Percentiles rank a stretch among this genome's conserved stretches.
phyloP scores from a whole-genome alignment of 2,113 vertebrate genomes.

The Poeciliopsis occidentalis region DNA sequence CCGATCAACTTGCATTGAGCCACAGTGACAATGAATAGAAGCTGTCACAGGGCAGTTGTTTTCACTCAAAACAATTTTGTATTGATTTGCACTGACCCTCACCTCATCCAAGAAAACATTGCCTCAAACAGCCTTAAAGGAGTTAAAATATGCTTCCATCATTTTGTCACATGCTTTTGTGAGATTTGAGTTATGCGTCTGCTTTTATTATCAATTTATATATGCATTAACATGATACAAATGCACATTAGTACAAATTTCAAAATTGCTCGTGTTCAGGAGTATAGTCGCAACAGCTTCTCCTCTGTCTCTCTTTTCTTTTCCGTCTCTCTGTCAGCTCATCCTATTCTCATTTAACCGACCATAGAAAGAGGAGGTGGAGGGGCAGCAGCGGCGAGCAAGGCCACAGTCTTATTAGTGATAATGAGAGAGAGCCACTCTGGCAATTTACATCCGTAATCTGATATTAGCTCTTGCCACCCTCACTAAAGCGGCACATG shows the following conservation, averaged over 20 bases:
- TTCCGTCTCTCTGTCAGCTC: constrained; percentile 37
- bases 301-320: constrained; percentile 11
- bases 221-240: not conserved
- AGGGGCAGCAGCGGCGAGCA: constrained; percentile 57
- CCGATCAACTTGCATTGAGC: too few relatives aligned
- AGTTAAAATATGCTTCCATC: not conserved
- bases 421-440: constrained; percentile 82
- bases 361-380: constrained; percentile 29
- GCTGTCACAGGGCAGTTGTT: too few relatives aligned
- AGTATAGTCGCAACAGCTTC: constrained; percentile 8
- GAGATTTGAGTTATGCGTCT: constrained; percentile 4
- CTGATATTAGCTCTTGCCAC: constrained; percentile 81
- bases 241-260: constrained; percentile 36
- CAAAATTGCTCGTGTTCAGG: constrained; percentile 41
- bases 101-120: not conserved
- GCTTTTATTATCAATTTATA: constrained; percentile 16
- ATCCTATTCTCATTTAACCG: constrained; percentile 60
- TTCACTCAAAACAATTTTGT: not conserved
- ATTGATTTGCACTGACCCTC: not conserved
- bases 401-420: constrained; percentile 79
- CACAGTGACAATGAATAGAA: too few relatives aligned
- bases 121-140: not conserved
- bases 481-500: constrained; percentile 46
- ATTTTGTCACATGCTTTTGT: not conserved
- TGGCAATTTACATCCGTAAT: constrained; percentile 82